Conservation (phyloP, 2,113 vertebrate genomes). For the Pithys albifrons region DNA sequence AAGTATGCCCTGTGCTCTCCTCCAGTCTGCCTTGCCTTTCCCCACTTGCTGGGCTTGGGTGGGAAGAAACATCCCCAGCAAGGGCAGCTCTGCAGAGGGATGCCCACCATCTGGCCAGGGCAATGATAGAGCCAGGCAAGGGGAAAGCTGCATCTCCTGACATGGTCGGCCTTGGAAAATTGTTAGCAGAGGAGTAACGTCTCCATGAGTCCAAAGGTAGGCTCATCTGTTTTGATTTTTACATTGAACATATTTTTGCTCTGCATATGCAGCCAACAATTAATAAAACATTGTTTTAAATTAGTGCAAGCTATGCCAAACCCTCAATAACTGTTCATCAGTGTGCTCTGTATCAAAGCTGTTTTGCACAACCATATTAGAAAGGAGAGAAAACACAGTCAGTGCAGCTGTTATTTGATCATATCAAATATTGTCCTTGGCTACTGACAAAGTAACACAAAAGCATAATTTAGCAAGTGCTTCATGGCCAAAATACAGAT, state of each 20-base stretch:
- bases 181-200: background rate
- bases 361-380: background rate
- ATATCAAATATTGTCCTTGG: background rate
- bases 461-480: background rate
- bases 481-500: background rate
- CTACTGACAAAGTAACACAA: background rate
- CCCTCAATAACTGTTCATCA: background rate
- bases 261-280: background rate
- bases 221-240: background rate
- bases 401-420: background rate
- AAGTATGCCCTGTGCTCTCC: background rate
- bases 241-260: background rate
- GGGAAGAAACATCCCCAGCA: background rate
- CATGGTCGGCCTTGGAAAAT: background rate
- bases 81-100: background rate
- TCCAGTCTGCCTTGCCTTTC: background rate
- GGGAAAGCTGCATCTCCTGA: background rate
- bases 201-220: background rate
- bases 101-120: fast-evolving
- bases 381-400: background rate
- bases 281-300: background rate
- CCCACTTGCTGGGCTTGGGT: background rate
- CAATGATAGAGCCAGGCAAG: background rate
- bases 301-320: background rate
- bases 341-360: background rate